Evolutionary conservation across 2,113 vertebrate genomes (phyloP), one percentile per base, ranked within the genome.

Genomic region (Montifringilla adamsi): DNA sequence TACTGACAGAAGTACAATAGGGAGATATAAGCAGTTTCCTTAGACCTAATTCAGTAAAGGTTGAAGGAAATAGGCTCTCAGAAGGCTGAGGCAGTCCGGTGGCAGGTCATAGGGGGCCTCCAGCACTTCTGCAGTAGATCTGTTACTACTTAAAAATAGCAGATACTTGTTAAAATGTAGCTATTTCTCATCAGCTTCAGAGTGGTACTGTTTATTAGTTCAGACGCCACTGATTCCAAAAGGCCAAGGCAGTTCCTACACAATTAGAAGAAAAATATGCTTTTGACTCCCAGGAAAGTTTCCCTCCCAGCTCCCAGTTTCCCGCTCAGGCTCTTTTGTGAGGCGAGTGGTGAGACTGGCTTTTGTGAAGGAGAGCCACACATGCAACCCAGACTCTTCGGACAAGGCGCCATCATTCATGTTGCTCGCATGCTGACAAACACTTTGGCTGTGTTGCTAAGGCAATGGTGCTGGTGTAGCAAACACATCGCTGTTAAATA

Each of bases 301-400:
- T 81, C 72, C 82, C 79, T 85, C 49, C 82, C 67, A 80, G 87
- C 76, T 85, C 77, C 56, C 11, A 1, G 68, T 64, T 95, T 95
- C 75, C 76, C 17, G 1, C 46, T 95, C 35, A 63, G 35, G 63
- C 64, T 79, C 35, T 92, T 94, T 84, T 95, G 81, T 81, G 76
- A 94, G 66, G 41, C 53, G 0, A 81, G 35, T 89, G 86, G 86
- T 92, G 94, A 95, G 95, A 94, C 52, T 5, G 2, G 69, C 90
- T 84, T 95, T 89, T 95, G 70, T 95, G 96, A 91, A 83, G 83
- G 84, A 67, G 93, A 92, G 27, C 60, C 85, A 97, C 90, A 90
- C 90, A 93, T 27, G 70, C 83, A 93, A 80, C 53, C 73, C 93
- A 90, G 93, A 77, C 47, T 53, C 84, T 90, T 87, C 1, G 22